Evolutionary conservation across 2,888 invertebrate genomes (phyloP).

Genomic region (Drosophila nr. perissopoda): DNA sequence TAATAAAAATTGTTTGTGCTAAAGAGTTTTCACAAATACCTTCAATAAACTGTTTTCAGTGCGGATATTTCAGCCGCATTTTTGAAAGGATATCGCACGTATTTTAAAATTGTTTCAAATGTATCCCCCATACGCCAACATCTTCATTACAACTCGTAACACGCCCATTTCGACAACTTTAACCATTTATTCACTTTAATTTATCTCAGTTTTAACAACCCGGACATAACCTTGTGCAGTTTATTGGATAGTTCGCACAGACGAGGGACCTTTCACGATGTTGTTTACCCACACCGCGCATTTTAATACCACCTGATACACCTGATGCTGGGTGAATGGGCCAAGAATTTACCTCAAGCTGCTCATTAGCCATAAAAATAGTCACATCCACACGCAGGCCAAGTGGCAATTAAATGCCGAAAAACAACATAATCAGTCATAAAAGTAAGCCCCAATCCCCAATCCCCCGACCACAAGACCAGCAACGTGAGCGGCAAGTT

Average conservation of each 20-base stretch:
- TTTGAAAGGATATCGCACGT: neutral
- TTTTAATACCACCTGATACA: slow-evolving; percentile 31
- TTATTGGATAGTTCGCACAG: slow-evolving; percentile 54
- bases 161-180: neutral
- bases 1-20: neutral
- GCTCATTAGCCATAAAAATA: slow-evolving; percentile 78
- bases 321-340: slow-evolving; percentile 54
- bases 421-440: slow-evolving; percentile 77
- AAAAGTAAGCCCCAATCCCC: slow-evolving; percentile 42
- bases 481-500: slow-evolving; percentile 67
- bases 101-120: neutral
- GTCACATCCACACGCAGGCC: slow-evolving; percentile 64
- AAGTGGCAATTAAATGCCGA: slow-evolving; percentile 76
- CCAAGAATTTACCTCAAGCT: slow-evolving; percentile 56
- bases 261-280: neutral
- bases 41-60: neutral
- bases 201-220: slow-evolving; percentile 43
- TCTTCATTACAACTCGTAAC: neutral
- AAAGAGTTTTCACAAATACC: neutral
- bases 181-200: slow-evolving; percentile 58
- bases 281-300: slow-evolving; percentile 23
- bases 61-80: rapidly evolving
- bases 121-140: neutral
- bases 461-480: slow-evolving; percentile 1
- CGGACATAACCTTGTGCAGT: slow-evolving; percentile 47